Evolutionary conservation across 2,797 vertebrate genomes (phyloP).

Genomic region (Cyprinodon diabolis): DNA sequence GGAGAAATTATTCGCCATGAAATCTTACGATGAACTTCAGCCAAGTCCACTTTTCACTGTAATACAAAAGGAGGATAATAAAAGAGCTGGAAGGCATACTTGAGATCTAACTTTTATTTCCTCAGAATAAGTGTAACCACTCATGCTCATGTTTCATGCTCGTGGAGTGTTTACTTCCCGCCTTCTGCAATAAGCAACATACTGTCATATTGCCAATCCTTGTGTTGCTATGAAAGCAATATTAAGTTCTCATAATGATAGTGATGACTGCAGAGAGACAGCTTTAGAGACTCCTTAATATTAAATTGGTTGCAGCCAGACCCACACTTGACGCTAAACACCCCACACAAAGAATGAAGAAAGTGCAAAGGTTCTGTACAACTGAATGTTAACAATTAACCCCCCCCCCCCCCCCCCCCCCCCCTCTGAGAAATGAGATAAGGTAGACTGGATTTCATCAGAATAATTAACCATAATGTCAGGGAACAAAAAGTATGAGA

Average conservation of each 20-base stretch:
- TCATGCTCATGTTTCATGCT: not conserved
- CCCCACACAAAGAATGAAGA: slow-evolving; percentile 7
- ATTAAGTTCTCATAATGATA: slow-evolving; percentile 5
- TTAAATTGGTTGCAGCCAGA: slow-evolving; percentile 3
- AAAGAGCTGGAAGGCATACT: slow-evolving; percentile 15
- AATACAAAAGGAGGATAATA: slow-evolving; percentile 32
- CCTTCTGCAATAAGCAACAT: not conserved
- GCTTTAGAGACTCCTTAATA: not conserved
- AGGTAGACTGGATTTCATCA: not conserved
- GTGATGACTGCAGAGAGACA: slow-evolving; percentile 10
- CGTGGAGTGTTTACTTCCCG: slow-evolving; percentile 12
- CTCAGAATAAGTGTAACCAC: slow-evolving; percentile 14
- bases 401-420: no score
- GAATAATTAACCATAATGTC: no score
- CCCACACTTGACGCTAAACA: not conserved
- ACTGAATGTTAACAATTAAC: slow-evolving; percentile 8
- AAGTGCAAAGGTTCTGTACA: not conserved
- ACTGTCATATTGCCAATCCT: slow-evolving; percentile 5
- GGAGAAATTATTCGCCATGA: slow-evolving; percentile 60
- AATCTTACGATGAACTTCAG: slow-evolving; percentile 39
- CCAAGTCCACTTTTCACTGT: slow-evolving; percentile 50
- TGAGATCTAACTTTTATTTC: slow-evolving; percentile 11
- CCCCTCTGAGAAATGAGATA: not conserved
- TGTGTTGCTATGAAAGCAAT: not conserved
- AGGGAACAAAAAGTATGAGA: no score